Conservation (phyloP, 2,113 vertebrate genomes). For the Odocoileus virginianus region DNA sequence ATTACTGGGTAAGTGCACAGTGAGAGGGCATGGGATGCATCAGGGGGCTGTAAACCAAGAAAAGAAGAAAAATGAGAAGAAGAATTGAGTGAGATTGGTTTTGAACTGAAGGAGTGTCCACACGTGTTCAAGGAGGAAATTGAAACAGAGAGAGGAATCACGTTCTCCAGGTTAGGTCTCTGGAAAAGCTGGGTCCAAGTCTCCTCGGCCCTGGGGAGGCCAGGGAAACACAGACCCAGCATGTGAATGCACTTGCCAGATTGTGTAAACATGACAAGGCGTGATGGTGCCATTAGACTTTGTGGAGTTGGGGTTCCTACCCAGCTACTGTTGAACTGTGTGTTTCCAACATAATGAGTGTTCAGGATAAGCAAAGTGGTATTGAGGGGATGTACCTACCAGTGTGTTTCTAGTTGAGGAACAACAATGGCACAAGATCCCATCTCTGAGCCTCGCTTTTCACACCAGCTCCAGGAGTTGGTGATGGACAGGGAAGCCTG, state of each 20-base stretch:
- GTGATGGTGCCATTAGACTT: background rate
- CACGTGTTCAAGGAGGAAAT: background rate
- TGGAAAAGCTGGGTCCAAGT: background rate
- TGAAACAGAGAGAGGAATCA: background rate
- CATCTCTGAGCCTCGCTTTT: background rate
- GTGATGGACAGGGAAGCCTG: background rate
- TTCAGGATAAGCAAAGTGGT: background rate
- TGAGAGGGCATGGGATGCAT: background rate
- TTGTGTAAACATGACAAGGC: background rate
- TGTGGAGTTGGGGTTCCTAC: too few relatives aligned
- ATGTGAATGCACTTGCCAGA: too few relatives aligned
- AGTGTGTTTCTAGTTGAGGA: background rate
- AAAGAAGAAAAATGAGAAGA: background rate
- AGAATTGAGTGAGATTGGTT: background rate
- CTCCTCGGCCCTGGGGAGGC: background rate
- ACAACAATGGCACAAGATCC: background rate
- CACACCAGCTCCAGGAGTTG: background rate
- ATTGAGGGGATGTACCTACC: fast-evolving
- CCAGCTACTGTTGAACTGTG: too few relatives aligned
- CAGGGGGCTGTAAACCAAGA: background rate
- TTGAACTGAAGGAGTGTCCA: background rate
- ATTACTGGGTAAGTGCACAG: background rate
- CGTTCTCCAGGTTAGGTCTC: background rate
- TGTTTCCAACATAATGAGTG: background rate
- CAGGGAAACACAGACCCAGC: background rate